These are phyloP conservation scores for Uria aalge DNA, from an alignment of 2,113 vertebrate species.

Conservation along the genomic window DNA sequence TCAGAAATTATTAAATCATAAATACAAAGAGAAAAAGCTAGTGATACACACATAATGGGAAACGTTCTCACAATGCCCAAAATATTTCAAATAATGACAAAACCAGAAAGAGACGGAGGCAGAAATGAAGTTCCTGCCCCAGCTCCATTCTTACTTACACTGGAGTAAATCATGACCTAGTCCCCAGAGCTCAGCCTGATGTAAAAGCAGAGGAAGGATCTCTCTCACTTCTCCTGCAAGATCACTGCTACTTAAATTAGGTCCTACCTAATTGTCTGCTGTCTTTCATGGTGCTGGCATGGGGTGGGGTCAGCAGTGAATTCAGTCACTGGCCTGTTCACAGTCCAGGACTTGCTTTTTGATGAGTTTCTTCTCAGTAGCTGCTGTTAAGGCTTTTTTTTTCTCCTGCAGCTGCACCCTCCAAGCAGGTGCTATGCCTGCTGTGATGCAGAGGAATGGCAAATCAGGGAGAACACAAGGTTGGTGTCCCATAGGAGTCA, in stretches of 20 bases:
- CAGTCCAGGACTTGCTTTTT: background rate
- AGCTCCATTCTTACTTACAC: background rate
- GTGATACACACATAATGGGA: constrained; percentile 56
- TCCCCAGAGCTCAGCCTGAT: background rate
- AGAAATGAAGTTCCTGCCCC: background rate
- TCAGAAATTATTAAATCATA: constrained; percentile 72
- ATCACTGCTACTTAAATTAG: background rate
- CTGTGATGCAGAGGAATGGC: background rate
- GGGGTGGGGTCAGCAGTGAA: background rate
- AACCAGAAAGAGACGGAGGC: background rate
- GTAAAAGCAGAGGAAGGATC: background rate
- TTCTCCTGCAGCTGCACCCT: background rate
- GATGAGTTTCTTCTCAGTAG: background rate
- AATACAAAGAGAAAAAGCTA: constrained; percentile 48
- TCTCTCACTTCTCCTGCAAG: background rate
- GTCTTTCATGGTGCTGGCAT: background rate
- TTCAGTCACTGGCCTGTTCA: background rate
- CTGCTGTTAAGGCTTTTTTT: background rate
- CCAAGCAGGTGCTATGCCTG: too few species aligned
- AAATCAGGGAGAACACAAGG: background rate
- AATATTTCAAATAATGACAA: constrained; percentile 64
- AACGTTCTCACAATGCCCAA: constrained; percentile 50
- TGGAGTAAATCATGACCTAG: background rate
- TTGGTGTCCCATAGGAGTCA: background rate
- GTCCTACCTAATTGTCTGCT: background rate